Conservation (phyloP, 2,888 invertebrate species). For the Pyralis farinalis region DNA sequence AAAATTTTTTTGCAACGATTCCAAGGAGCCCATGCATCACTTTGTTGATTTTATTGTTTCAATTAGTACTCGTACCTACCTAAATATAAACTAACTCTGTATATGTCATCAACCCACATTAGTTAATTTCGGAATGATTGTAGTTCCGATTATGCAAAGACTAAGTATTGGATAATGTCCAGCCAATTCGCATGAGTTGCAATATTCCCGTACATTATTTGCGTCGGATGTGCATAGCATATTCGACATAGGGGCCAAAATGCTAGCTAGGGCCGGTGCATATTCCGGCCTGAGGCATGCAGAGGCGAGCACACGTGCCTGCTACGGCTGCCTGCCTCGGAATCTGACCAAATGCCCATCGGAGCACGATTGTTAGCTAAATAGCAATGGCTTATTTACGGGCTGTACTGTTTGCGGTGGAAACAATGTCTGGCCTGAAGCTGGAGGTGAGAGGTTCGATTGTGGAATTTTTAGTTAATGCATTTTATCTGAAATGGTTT, state of each 20-base stretch:
- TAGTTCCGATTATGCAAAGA: constrained; percentile 11
- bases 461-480: constrained; percentile 31
- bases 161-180: constrained; percentile 23
- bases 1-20: too few species aligned
- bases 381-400: constrained; percentile 74
- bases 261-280: constrained; percentile 66
- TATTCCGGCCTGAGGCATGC: constrained; percentile 68
- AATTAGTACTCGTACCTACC: too few species aligned
- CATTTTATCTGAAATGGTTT: neutral
- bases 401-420: constrained; percentile 42
- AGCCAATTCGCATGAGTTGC: constrained; percentile 45
- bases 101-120: too few species aligned
- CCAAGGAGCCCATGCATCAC: too few species aligned
- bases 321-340: constrained; percentile 64
- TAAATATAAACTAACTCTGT: too few species aligned
- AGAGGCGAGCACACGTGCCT: constrained; percentile 74
- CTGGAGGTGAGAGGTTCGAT: constrained; percentile 32
- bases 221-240: constrained; percentile 64
- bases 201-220: constrained; percentile 60
- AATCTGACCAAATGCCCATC: constrained; percentile 79
- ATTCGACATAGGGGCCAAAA: constrained; percentile 71
- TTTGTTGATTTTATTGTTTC: too few species aligned
- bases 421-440: constrained; percentile 27
- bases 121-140: too few species aligned
- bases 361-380: constrained; percentile 69